Base-by-base conservation (phyloP, 2,888 invertebrate genomes). In the Campoplex capitator region DNA sequence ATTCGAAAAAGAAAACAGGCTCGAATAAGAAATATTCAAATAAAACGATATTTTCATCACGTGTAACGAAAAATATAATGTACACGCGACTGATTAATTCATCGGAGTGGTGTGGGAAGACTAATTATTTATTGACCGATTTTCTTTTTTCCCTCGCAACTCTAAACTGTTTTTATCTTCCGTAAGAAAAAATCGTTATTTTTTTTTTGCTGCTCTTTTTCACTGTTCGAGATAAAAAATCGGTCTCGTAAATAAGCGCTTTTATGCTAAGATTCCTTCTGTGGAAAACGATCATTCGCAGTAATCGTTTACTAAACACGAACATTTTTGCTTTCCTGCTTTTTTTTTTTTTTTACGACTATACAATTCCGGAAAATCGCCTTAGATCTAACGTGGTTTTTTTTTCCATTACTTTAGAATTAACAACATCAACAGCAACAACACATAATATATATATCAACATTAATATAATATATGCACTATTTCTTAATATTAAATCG, bases 361-460 rank as follows among this genome's bases (percentile, higher is more conserved):
- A 88, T 67, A 48, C 80, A 28, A 83, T 80, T 80, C 81, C 42
- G 16, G 75, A 70, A 32, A 81, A 80, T 84, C 78, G 62, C 58
- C 54, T 85, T 88, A 89, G 70, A 88, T 35, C 48, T 75, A 75
- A 75, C 80, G 77, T 73, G 58, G 68, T 75, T 68, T 65, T 73
- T 16, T 28, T 70, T 71, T 38, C 38, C n/a, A 48, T 83, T 77
- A 74, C 32, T 77, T 92, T 92, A 93, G 89, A 88, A 89, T 93
- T 93, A 94, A 93, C 92, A 94, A 94, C 94, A 94, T 93, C 92
- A 94, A 94, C 94, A 93, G 92, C 94, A 94, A 94, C 92, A 94
- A 94, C 94, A 94, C 93, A 92, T 93, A 58, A 79, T 83, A 75
- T 82, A 92, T 94, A 92, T 91, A 90, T 93, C 91, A 94, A 93